Percentiles rank a stretch among this genome's conserved stretches.
Evolutionary conservation across 2,113 vertebrate genomes (phyloP).

Genomic region (Dipodomys spectabilis): DNA sequence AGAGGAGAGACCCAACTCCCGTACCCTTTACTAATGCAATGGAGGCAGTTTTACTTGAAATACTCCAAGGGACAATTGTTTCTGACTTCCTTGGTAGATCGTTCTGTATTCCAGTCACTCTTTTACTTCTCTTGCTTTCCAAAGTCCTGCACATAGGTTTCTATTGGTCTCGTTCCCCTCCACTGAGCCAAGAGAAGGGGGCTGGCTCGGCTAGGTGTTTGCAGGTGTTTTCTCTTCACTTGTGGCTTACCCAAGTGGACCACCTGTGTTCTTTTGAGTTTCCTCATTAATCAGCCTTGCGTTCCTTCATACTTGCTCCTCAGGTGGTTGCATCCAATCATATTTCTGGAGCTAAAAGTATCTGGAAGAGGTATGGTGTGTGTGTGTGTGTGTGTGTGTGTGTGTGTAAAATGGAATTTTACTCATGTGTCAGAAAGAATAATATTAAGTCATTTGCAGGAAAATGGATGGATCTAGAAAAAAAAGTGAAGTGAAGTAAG

Average conservation of each 20-base stretch:
- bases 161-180: background rate
- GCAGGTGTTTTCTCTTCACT: slow-evolving; percentile 48
- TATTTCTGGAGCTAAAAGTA: slow-evolving; percentile 47
- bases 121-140: background rate
- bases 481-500: too few relatives aligned
- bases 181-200: slow-evolving; percentile 47
- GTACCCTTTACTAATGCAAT: background rate
- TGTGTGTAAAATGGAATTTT: too few relatives aligned
- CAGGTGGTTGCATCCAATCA: slow-evolving; percentile 16
- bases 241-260: slow-evolving; percentile 61
- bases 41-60: background rate
- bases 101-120: background rate
- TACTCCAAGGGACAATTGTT: background rate
- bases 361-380: background rate
- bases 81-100: background rate
- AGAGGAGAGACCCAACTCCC: background rate
- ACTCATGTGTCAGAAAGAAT: too few relatives aligned
- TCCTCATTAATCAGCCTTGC: slow-evolving; percentile 68
- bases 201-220: slow-evolving; percentile 47
- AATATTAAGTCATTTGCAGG: too few relatives aligned
- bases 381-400: too few relatives aligned
- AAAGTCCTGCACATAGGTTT: background rate
- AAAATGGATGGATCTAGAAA: too few relatives aligned
- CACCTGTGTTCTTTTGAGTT: slow-evolving; percentile 55
- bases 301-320: slow-evolving; percentile 76